phyloP scores from a whole-genome alignment of 2,888 invertebrate species.

The Drosophila histrio region DNA sequence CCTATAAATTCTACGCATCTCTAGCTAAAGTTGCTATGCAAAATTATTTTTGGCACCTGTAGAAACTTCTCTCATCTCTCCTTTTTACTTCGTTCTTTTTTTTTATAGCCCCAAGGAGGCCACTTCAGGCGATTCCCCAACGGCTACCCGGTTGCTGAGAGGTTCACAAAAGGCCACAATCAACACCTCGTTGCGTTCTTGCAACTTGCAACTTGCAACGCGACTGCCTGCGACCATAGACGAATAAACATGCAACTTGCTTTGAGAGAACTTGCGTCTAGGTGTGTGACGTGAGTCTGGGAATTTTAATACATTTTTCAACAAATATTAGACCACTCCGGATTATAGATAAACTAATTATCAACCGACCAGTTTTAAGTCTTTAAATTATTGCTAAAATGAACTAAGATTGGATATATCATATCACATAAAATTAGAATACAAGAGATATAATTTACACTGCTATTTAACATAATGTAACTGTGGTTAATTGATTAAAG shows the following conservation, averaged over 20 bases:
- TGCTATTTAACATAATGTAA: too few species aligned
- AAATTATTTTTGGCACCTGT: constrained; percentile 62
- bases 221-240: background rate
- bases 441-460: too few species aligned
- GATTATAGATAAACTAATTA: too few species aligned
- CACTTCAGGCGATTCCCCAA: constrained; percentile 6
- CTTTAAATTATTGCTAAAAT: too few species aligned
- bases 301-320: too few species aligned
- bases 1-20: constrained; percentile 64
- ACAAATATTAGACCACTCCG: too few species aligned
- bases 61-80: constrained; percentile 16
- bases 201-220: constrained; percentile 6
- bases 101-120: constrained; percentile 43
- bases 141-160: constrained; percentile 33
- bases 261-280: background rate
- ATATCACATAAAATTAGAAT: too few species aligned
- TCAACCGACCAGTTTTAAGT: too few species aligned
- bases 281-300: background rate
- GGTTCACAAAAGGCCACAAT: constrained; percentile 61
- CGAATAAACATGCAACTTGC: background rate
- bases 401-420: too few species aligned
- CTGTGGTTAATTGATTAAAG: too few species aligned
- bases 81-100: background rate
- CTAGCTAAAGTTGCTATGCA: constrained; percentile 32
- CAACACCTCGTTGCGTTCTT: constrained; percentile 59